Evolutionary conservation across 2,888 invertebrate genomes (phyloP).

Genomic region (Melipona bicolor): DNA sequence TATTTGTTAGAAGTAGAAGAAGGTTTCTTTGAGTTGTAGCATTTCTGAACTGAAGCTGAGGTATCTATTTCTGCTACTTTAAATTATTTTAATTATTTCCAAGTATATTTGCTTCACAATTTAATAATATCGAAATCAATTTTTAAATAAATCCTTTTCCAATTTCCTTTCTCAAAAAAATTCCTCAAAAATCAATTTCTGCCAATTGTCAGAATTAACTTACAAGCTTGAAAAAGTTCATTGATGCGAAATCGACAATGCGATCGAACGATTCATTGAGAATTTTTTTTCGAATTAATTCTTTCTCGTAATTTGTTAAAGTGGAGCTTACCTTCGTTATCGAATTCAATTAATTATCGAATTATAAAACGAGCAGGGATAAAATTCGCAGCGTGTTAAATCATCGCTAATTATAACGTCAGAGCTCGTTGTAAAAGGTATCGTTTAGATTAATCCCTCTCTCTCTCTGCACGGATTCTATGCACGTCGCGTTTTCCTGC

Average conservation of each 20-base stretch:
- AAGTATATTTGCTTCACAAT: too few species aligned
- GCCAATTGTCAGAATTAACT: too few species aligned
- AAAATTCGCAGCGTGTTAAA: background rate
- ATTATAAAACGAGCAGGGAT: background rate
- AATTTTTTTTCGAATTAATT: background rate
- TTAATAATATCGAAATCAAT: too few species aligned
- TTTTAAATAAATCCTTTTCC: too few species aligned
- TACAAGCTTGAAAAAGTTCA: background rate
- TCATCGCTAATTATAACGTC: background rate
- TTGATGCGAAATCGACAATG: background rate
- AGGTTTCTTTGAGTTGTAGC: too few species aligned
- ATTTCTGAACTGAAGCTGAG: too few species aligned
- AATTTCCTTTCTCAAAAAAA: too few species aligned
- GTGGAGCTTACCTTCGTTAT: background rate
- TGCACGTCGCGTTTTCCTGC: background rate
- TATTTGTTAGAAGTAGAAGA: too few species aligned
- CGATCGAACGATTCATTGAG: background rate
- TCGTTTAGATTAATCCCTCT: background rate
- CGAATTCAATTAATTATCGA: background rate
- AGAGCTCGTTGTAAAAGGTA: background rate
- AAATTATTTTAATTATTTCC: too few species aligned
- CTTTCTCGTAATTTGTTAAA: background rate
- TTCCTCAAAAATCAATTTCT: too few species aligned
- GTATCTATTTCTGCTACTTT: too few species aligned
- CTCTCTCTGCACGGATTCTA: background rate